Base-by-base conservation (phyloP, 2,113 vertebrate species). In the Perca flavescens region DNA sequence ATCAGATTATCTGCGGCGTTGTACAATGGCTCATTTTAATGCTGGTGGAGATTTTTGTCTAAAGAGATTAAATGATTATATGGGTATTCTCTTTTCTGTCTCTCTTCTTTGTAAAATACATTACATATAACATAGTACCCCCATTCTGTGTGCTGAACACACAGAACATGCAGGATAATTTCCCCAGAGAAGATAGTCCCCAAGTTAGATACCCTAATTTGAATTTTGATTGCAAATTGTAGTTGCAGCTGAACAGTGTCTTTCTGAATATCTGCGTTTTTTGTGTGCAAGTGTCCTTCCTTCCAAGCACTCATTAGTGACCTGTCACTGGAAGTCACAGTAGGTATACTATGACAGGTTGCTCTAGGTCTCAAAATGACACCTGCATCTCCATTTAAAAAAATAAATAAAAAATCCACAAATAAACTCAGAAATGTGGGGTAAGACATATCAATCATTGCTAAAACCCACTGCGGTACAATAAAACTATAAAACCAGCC, bases 21-120 rank as follows among this genome's bases (percentile, higher is more conserved):
- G 79, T 68, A 89, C 84, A 84, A 70, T 84, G 77, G 79, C 68
- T 86, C 67, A 83, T 87, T 90, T 91, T 81, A 66, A 74, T 71
- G 56, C 80, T 64, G 54, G 71, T 84, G 62, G 25, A 79, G 70
- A 86, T 87, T 83, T 40, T 87, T 79, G 70, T 87, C 78, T 82
- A 71, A 82, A 77, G 66, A 79, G 78, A 90, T 91, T 85, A 86
- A 67, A 68, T 77, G 31, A 83, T 78, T 83, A 63, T 50, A 28
- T 14, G 16, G 36, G 40, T 90, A 85, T 86, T 77, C 76, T 1
- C 63, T 40, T 87, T n/a, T 80, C n/a, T n/a, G 11, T 77, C 49
- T 69, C 52, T 83, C 46, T 53, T 36, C 28, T 21, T 63, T 50
- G 67, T 80, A 60, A 80, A 80, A 87, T 74, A 28, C 22, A 71